Evolutionary conservation across 2,888 invertebrate genomes (phyloP).

Genomic region (Pterobdella sp.): DNA sequence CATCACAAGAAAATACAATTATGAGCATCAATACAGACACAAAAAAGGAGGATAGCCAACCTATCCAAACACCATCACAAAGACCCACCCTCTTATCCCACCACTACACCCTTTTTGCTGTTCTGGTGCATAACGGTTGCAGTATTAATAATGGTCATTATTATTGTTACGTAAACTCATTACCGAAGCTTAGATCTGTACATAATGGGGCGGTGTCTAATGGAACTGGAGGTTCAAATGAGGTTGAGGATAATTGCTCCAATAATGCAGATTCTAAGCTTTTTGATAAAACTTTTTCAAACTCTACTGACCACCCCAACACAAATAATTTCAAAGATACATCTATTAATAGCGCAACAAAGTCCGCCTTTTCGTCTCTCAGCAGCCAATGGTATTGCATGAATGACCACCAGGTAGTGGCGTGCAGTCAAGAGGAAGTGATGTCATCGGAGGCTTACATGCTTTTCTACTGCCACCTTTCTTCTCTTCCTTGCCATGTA

Average conservation of each 20-base stretch:
- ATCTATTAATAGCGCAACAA: too few species aligned
- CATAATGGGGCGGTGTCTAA: background rate
- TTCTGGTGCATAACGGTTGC: conserved; percentile 85
- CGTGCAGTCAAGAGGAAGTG: conserved; percentile 67
- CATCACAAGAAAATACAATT: too few species aligned
- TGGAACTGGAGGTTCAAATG: background rate
- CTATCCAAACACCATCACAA: background rate
- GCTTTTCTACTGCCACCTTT: conserved; percentile 63
- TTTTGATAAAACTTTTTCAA: background rate
- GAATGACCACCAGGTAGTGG: conserved; percentile 62
- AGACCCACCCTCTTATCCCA: background rate
- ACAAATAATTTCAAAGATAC: too few species aligned
- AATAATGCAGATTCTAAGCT: background rate
- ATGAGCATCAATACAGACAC: too few species aligned
- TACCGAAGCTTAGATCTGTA: background rate
- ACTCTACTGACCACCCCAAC: background rate
- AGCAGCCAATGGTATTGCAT: conserved; percentile 80
- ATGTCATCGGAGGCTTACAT: conserved; percentile 65
- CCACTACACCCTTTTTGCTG: conserved; percentile 69
- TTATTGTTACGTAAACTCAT: conserved; percentile 72
- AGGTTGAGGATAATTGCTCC: background rate
- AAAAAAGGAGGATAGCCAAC: too few species aligned
- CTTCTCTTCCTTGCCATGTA: too few species aligned
- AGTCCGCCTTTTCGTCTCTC: too few species aligned
- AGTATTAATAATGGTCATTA: conserved; percentile 91